A percentile compares a stretch with the other conserved stretches of the same genome.
Conservation (phyloP, 2,888 invertebrate genomes). For the Nephrotoma flavescens region DNA sequence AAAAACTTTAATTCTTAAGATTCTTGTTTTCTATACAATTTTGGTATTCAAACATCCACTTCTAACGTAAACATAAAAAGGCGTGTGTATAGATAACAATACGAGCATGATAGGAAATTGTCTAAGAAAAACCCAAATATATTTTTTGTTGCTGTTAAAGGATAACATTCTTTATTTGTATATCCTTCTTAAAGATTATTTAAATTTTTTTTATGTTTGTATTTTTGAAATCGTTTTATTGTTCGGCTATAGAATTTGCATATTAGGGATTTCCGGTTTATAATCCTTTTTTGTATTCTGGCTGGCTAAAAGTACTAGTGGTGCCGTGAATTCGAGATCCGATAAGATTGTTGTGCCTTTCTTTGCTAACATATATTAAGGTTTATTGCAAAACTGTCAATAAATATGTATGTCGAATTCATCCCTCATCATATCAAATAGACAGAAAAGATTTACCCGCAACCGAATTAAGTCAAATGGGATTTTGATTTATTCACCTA, state of each 20-base stretch:
- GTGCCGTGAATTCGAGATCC: neutral
- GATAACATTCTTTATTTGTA: neutral
- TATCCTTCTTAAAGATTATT: neutral
- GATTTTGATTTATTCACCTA: neutral
- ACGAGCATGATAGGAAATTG: neutral
- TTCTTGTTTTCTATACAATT: neutral
- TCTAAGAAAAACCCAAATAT: neutral
- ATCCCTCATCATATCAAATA: neutral
- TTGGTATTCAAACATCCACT: neutral
- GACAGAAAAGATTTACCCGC: neutral
- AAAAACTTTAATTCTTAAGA: neutral
- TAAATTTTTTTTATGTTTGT: neutral
- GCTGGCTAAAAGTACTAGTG: neutral
- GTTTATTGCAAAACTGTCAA: no score
- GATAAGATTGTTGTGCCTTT: no score
- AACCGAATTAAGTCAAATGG: neutral
- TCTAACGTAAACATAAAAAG: neutral
- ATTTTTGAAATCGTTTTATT: neutral
- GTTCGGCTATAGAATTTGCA: neutral
- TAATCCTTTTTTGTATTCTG: neutral
- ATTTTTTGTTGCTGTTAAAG: neutral
- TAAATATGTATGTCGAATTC: neutral
- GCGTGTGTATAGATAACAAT: neutral
- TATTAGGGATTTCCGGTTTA: neutral
- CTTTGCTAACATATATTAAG: no score